A percentile compares a stretch with the other conserved stretches of the same genome.
These are phyloP conservation scores for Sparus aurata DNA, from an alignment of 2,797 vertebrate species.

Conservation along the genomic window DNA sequence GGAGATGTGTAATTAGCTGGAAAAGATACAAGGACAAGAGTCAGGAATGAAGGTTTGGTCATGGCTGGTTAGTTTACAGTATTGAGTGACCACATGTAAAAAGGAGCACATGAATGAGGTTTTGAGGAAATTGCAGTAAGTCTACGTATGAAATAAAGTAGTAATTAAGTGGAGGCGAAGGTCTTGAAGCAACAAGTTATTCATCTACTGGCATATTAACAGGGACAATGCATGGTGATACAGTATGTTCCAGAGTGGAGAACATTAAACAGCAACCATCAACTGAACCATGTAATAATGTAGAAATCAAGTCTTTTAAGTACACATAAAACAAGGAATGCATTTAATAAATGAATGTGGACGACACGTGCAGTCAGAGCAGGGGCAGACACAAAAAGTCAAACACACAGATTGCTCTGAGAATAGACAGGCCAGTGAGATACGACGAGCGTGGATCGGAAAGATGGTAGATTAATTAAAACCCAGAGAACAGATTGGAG, in stretches of 20 bases:
- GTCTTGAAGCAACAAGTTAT: background rate
- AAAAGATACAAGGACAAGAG: background rate
- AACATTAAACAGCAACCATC: background rate
- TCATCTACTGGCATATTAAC: background rate
- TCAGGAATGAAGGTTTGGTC: background rate
- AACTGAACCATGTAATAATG: background rate
- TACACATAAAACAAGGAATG: background rate
- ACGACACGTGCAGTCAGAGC: background rate
- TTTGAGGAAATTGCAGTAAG: background rate
- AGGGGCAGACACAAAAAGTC: background rate
- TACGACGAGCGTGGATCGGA: slow-evolving; percentile 10
- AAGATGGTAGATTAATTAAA: slow-evolving; percentile 10
- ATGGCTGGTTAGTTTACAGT: background rate
- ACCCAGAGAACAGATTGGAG: background rate
- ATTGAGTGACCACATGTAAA: background rate
- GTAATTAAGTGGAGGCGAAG: background rate
- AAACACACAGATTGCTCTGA: background rate
- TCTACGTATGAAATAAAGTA: background rate
- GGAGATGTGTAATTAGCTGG: background rate
- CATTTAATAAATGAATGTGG: background rate
- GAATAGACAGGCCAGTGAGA: background rate
- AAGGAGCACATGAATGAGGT: background rate
- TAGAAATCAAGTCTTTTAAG: background rate
- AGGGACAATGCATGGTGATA: background rate
- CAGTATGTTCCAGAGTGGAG: background rate